phyloP scores from a whole-genome alignment of 2,888 invertebrate species.

The Melitaea athalia region DNA sequence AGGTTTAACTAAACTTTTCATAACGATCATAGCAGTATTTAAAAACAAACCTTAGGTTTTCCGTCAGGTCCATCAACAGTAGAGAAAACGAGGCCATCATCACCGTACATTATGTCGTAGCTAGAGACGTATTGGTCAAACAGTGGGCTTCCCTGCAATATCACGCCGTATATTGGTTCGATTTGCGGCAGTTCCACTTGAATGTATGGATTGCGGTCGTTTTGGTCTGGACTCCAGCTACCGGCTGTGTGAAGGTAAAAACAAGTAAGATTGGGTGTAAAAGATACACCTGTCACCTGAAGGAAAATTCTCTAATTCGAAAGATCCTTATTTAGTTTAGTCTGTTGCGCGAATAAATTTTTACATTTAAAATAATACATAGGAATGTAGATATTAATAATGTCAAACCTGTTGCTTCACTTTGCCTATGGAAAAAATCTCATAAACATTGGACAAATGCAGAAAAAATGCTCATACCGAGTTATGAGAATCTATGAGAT shows the following conservation, averaged over 20 bases:
- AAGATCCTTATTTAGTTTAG: too few species aligned
- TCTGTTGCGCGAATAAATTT: too few species aligned
- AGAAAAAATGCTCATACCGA: too few species aligned
- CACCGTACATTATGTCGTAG: slow-evolving; percentile 87
- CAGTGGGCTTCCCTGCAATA: slow-evolving; percentile 86
- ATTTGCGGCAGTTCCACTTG: slow-evolving; percentile 85
- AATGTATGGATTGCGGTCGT: slow-evolving; percentile 85
- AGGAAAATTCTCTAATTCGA: not conserved
- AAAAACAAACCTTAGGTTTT: slow-evolving; percentile 75
- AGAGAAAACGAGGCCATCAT: slow-evolving; percentile 84
- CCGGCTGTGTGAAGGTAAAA: slow-evolving; percentile 63
- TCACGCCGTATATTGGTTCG: slow-evolving; percentile 88
- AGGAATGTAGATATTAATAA: too few species aligned
- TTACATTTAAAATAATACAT: too few species aligned
- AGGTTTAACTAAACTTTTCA: too few species aligned
- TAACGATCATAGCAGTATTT: too few species aligned
- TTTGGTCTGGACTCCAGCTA: slow-evolving; percentile 86
- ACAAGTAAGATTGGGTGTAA: not conserved
- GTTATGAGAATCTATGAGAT: too few species aligned
- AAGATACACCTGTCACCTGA: too few species aligned
- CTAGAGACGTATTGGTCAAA: slow-evolving; percentile 89
- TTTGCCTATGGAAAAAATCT: too few species aligned
- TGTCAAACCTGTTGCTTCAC: too few species aligned
- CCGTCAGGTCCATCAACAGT: slow-evolving; percentile 80
- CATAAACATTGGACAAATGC: too few species aligned